These are phyloP conservation scores for Drosophila paranaensis DNA, from an alignment of 2,888 invertebrate species.

Conservation along the genomic window DNA sequence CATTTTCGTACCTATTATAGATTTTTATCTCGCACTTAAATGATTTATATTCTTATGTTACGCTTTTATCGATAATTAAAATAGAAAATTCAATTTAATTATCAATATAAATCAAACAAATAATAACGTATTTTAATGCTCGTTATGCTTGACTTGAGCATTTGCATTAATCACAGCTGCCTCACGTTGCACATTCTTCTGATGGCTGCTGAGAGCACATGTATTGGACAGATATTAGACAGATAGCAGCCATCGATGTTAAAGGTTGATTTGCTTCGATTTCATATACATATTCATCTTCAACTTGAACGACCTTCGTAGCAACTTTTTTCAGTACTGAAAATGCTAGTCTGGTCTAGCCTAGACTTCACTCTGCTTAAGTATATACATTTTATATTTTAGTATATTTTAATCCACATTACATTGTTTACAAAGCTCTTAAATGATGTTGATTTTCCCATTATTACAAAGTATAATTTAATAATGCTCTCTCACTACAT, in stretches of 20 bases:
- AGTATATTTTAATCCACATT: not conserved
- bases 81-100: conserved; percentile 10
- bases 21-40: not conserved
- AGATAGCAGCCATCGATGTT: not conserved
- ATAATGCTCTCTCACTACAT: not conserved
- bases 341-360: not conserved
- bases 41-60: not conserved
- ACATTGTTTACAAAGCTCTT: conserved; percentile 1
- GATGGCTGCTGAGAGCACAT: conserved; percentile 2
- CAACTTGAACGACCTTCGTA: conserved; percentile 3
- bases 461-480: not conserved
- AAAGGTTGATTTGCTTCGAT: not conserved
- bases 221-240: not conserved
- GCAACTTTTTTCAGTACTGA: not conserved
- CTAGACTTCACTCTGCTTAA: not conserved
- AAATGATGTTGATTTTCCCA: not conserved
- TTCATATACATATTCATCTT: conserved; percentile 9
- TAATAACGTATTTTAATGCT: conserved; percentile 52
- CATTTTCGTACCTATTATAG: not conserved
- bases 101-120: conserved; percentile 56
- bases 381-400: not conserved
- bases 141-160: conserved; percentile 19
- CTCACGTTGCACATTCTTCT: conserved; percentile 13
- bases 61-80: conserved; percentile 35
- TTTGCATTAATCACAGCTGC: conserved; percentile 52